Percentiles rank a stretch among this genome's conserved stretches.
Evolutionary conservation across 1,140 invertebrate genomes (phyloP).

Genomic region (Drosophila kurseongensis): DNA sequence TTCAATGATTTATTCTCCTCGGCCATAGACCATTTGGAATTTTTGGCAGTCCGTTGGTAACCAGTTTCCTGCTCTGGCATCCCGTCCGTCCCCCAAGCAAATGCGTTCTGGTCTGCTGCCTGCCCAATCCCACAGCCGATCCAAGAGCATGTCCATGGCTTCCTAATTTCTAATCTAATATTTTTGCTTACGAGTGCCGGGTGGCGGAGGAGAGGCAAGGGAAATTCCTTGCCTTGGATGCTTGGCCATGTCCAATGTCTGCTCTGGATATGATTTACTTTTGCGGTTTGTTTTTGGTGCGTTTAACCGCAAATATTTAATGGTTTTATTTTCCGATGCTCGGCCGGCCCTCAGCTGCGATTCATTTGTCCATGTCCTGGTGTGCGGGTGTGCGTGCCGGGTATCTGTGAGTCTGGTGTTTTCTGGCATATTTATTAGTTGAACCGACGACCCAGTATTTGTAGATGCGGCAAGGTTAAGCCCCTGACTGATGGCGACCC

Average conservation of each 20-base stretch:
- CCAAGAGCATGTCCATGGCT: constrained; percentile 51
- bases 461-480: constrained; percentile 65
- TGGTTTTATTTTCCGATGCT: constrained; percentile 72
- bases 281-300: constrained; percentile 81
- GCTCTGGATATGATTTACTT: constrained; percentile 79
- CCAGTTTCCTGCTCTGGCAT: constrained; percentile 18
- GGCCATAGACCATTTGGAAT: constrained; percentile 74
- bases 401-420: constrained; percentile 41
- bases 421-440: constrained; percentile 81
- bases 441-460: constrained; percentile 65
- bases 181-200: constrained; percentile 63
- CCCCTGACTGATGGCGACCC: constrained; percentile 56
- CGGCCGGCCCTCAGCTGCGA: constrained; percentile 69
- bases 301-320: constrained; percentile 84
- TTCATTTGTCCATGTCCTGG: constrained; percentile 71
- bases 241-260: constrained; percentile 67
- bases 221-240: constrained; percentile 55
- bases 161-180: constrained; percentile 83
- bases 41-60: constrained; percentile 63
- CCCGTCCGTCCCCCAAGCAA: constrained; percentile 37
- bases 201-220: constrained; percentile 13
- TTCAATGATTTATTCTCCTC: constrained; percentile 83
- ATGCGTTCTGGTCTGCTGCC: constrained; percentile 70
- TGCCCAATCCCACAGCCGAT: constrained; percentile 24
- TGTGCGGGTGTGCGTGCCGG: constrained; percentile 29